These are phyloP conservation scores for Mesorhabditis belari DNA, from an alignment of 2,888 invertebrate genomes.

Conservation along the genomic window DNA sequence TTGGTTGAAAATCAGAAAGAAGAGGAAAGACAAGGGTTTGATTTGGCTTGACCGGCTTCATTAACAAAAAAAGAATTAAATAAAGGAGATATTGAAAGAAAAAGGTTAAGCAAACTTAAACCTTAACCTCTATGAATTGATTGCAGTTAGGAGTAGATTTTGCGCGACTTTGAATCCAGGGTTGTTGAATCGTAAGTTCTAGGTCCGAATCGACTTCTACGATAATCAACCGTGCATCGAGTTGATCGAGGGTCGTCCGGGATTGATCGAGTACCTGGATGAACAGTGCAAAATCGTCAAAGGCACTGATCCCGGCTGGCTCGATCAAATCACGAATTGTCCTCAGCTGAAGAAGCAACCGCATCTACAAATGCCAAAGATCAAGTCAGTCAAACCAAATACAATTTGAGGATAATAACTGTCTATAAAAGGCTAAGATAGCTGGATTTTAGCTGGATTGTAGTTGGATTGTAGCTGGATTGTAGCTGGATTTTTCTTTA, in stretches of 20 bases:
- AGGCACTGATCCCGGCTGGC: slow-evolving; percentile 67
- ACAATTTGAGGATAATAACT: background rate
- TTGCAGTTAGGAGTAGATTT: too few relatives aligned
- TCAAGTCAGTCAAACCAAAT: slow-evolving; percentile 55
- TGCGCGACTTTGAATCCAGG: too few relatives aligned
- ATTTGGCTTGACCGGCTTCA: too few relatives aligned
- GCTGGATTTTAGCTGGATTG: too few relatives aligned
- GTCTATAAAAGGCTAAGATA: too few relatives aligned
- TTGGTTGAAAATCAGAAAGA: too few relatives aligned
- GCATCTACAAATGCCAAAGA: slow-evolving; percentile 74
- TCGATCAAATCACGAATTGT: slow-evolving; percentile 62
- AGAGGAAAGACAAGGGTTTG: too few relatives aligned
- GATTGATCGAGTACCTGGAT: slow-evolving; percentile 85
- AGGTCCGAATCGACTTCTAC: slow-evolving; percentile 65
- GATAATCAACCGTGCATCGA: slow-evolving; percentile 99
- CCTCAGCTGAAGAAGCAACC: slow-evolving; percentile 23
- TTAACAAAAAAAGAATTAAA: too few relatives aligned
- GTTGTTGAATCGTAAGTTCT: background rate
- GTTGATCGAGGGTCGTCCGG: slow-evolving; percentile 85
- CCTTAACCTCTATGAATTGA: too few relatives aligned
- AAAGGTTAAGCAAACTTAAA: too few relatives aligned
- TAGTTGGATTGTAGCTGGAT: too few relatives aligned
- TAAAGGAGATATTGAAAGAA: too few relatives aligned
- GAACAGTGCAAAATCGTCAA: slow-evolving; percentile 80
- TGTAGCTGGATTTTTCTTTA: background rate